These are phyloP conservation scores for Meliscaeva auricollis DNA, from an alignment of 2,888 invertebrate species.

Conservation along the genomic window DNA sequence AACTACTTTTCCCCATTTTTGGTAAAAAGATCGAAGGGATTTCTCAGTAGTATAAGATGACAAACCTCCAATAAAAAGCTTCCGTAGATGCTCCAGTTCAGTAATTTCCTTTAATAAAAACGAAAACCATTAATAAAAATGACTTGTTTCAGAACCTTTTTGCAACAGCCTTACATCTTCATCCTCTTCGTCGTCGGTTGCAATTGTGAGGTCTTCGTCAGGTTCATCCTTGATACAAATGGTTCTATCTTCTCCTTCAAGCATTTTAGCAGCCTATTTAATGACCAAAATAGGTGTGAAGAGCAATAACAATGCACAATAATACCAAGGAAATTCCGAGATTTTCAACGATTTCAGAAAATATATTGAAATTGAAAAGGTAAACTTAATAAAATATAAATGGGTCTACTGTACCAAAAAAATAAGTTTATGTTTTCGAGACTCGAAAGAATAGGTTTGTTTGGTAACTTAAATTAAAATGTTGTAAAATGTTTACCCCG, in stretches of 20 bases:
- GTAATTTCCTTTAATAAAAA: conserved; percentile 80
- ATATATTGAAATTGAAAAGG: too few relatives aligned
- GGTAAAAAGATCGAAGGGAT: conserved; percentile 95
- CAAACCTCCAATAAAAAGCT: conserved; percentile 98
- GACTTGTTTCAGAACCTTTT: neutral
- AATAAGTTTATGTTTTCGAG: too few relatives aligned
- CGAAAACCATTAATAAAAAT: neutral
- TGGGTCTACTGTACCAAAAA: too few relatives aligned
- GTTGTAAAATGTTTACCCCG: too few relatives aligned
- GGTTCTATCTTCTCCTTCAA: neutral
- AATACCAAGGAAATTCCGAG: too few relatives aligned
- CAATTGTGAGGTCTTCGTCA: neutral
- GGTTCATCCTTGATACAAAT: neutral
- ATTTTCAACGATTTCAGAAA: too few relatives aligned
- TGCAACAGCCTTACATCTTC: neutral
- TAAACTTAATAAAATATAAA: too few relatives aligned
- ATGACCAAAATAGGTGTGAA: too few relatives aligned
- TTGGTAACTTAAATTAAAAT: too few relatives aligned
- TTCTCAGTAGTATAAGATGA: conserved; percentile 97
- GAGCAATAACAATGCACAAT: too few relatives aligned
- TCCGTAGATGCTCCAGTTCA: conserved; percentile 90
- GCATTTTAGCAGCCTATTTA: neutral
- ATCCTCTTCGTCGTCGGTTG: neutral
- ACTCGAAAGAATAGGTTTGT: too few relatives aligned
- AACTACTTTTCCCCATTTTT: conserved; percentile 98